phyloP scores from a whole-genome alignment of 2,113 vertebrate species.

The Glareola pratincola region DNA sequence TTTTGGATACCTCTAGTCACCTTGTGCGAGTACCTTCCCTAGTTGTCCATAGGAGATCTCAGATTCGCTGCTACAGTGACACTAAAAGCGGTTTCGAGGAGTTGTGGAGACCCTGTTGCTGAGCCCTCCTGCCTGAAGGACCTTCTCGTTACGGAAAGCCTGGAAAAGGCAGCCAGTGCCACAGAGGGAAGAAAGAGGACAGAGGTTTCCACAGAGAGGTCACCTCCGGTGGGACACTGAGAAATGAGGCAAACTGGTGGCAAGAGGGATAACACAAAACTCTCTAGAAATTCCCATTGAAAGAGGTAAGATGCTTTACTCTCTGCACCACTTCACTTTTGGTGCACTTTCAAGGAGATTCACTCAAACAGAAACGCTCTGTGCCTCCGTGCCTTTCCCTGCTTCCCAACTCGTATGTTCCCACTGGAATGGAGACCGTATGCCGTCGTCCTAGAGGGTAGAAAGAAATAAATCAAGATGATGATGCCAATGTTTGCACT shows the following conservation, averaged over 20 bases:
- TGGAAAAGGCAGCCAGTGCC: not conserved
- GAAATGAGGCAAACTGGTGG: not conserved
- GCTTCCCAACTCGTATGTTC: not conserved
- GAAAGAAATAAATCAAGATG: slow-evolving; percentile 28
- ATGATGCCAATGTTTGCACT: slow-evolving; percentile 41
- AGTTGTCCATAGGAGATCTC: rapidly evolving
- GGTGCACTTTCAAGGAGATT: not conserved
- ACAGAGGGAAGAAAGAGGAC: not conserved
- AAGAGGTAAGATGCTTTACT: not conserved
- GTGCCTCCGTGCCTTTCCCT: not conserved
- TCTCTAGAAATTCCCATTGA: not conserved
- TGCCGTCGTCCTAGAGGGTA: not conserved
- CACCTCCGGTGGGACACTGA: not conserved
- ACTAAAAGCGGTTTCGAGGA: not conserved
- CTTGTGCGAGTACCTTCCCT: not conserved
- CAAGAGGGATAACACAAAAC: not conserved
- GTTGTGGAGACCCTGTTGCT: not conserved
- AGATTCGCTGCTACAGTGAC: not conserved
- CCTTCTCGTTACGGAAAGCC: not conserved
- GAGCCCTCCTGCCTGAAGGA: not conserved
- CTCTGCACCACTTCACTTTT: not conserved
- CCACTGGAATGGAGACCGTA: not conserved
- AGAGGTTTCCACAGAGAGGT: not conserved
- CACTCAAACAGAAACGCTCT: not conserved
- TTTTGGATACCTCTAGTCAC: not conserved